Evolutionary conservation across 2,113 vertebrate species (phyloP), one percentile per base, ranked within the genome.

Genomic region (Clarias magur): DNA sequence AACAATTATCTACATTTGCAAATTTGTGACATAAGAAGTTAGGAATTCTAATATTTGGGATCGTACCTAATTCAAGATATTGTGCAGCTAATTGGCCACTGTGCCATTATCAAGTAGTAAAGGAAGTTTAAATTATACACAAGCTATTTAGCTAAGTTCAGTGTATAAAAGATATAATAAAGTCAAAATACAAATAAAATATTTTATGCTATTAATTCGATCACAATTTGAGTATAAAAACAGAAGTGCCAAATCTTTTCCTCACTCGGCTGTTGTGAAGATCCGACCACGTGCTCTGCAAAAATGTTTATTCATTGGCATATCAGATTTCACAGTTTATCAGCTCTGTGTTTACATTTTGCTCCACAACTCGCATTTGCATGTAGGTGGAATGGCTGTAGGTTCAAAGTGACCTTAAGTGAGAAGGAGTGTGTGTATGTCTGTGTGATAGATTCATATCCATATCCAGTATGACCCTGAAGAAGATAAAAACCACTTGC

Each of bases 301-400:
- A 48, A 82, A 87, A 85, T 87, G 0, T 62, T 80, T 23, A 60
- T 89, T 87, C 72, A 42, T 48, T 67, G 48, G 34, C 68, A 84
- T 48, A 65, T 75, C 63, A 84, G 75, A 84, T 38, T 65, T 53
- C 80, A 38, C 70, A 72, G 84, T 86, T 27, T 62, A 79, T 11
- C 27, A 75, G 30, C 78, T 83, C 72, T 79, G 11, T 59, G 15
- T 16, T 82, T 68, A 82, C 48, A 48, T 53, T 76, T 57, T 27
- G 8, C 6, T 23, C 10, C 63, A 21, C 63, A 85, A 56, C 42
- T n/a, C 54, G 25, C 25, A 75, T 75, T 53, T 75, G n/a, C 10
- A 48, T 12, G 38, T 72, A 72, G 17, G 30, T 38, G 7, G 17
- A 72, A 21, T 38, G 17, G 7, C 6, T 72, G 30, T 42, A 42